phyloP scores from a whole-genome alignment of 2,888 invertebrate species.

The Metallyticus violacea region DNA sequence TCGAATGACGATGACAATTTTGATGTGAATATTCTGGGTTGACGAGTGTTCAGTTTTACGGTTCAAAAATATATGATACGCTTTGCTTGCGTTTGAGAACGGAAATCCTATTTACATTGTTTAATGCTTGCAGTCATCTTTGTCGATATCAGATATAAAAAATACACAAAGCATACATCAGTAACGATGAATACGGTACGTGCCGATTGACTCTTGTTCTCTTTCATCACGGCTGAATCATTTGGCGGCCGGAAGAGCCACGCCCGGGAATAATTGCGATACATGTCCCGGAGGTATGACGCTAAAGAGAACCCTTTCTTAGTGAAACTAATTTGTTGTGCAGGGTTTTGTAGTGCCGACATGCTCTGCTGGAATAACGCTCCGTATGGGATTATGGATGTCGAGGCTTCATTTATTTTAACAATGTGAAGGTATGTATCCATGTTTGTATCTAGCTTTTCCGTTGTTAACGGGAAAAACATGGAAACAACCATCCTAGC shows the following conservation, averaged over 20 bases:
- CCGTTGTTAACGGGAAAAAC: background rate
- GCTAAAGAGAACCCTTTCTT: background rate
- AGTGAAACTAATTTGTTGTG: background rate
- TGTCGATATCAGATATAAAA: background rate
- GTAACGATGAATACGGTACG: background rate
- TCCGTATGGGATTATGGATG: background rate
- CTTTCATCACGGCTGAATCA: background rate
- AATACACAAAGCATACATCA: background rate
- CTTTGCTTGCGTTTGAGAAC: no score
- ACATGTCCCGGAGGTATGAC: background rate
- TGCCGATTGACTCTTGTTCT: constrained; percentile 21
- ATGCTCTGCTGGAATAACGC: background rate
- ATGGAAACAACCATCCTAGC: background rate
- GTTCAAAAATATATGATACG: no score
- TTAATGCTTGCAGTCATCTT: background rate
- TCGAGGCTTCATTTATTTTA: background rate
- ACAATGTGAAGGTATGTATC: background rate
- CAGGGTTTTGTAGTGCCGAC: background rate
- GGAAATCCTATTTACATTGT: no score
- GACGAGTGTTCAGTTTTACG: no score
- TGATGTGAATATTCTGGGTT: no score
- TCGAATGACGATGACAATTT: no score
- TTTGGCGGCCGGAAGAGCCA: constrained; percentile 4
- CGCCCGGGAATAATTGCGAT: constrained; percentile 17
- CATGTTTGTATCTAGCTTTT: background rate